Evolutionary conservation across 2,797 vertebrate genomes (phyloP).

Genomic region (Scolopax bukidnonensis): DNA sequence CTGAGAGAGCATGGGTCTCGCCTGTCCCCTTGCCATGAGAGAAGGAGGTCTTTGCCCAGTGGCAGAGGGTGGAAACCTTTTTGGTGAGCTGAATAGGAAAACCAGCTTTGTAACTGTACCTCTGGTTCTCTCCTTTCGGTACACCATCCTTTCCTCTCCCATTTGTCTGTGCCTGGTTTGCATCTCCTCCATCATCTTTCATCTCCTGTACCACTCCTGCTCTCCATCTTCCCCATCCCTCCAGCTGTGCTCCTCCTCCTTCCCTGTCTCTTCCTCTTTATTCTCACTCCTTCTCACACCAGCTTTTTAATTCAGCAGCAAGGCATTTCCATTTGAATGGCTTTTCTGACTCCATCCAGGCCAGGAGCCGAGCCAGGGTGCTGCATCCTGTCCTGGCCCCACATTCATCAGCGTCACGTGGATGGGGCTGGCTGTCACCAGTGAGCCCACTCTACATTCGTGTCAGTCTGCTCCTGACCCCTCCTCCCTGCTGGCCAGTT

Average conservation of each 20-base stretch:
- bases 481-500: neutral
- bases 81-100: neutral
- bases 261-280: neutral
- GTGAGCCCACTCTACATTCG: neutral
- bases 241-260: slow-evolving; percentile 27
- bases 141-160: neutral
- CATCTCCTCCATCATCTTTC: neutral
- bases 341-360: neutral
- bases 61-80: neutral
- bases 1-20: neutral
- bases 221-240: neutral
- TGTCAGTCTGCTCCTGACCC: neutral
- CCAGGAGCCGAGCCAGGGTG: neutral
- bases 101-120: neutral
- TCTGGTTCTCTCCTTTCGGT: neutral
- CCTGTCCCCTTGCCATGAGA: neutral
- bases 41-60: neutral
- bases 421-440: neutral
- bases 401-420: neutral
- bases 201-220: neutral
- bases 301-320: slow-evolving; percentile 4
- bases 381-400: neutral
- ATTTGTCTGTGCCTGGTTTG: neutral
- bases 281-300: neutral
- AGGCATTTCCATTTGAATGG: slow-evolving; percentile 46